Conservation (phyloP, 2,113 vertebrate genomes). For the Tricholaema leucomelas region DNA sequence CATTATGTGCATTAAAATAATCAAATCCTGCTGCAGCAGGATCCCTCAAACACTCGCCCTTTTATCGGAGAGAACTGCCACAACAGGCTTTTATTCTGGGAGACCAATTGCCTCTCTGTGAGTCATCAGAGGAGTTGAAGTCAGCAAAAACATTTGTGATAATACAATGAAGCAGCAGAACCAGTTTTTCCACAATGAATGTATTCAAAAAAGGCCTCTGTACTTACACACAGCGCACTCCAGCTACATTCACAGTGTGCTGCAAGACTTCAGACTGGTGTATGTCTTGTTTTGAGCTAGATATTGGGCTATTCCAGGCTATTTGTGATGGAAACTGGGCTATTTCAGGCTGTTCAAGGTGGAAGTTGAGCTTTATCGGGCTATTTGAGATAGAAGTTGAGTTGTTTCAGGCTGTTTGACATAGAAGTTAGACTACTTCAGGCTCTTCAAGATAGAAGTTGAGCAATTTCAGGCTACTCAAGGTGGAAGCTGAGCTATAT, state of each 20-base stretch:
- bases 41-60: constrained; percentile 18
- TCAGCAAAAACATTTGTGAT: constrained; percentile 57
- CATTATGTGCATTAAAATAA: neutral
- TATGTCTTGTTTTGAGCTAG: neutral
- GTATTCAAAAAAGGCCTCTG: neutral
- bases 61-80: constrained; percentile 19
- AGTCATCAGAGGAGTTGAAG: constrained; percentile 48
- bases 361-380: too few species aligned
- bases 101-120: constrained; percentile 27
- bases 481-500: too few species aligned
- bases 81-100: constrained; percentile 51
- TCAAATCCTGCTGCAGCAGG: neutral
- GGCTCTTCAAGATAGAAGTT: too few species aligned
- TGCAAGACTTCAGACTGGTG: neutral
- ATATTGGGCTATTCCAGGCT: neutral
- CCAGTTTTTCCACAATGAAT: constrained; percentile 42
- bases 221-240: neutral
- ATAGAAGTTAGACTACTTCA: too few species aligned
- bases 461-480: too few species aligned
- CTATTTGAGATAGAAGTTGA: too few species aligned
- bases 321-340: neutral
- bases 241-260: neutral
- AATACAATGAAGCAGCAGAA: constrained; percentile 57
- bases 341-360: too few species aligned
- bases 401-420: too few species aligned